Percentiles rank a stretch among this genome's conserved stretches.
Evolutionary conservation across 2,797 vertebrate genomes (phyloP).

Genomic region (Distichodus sexfasciatus): DNA sequence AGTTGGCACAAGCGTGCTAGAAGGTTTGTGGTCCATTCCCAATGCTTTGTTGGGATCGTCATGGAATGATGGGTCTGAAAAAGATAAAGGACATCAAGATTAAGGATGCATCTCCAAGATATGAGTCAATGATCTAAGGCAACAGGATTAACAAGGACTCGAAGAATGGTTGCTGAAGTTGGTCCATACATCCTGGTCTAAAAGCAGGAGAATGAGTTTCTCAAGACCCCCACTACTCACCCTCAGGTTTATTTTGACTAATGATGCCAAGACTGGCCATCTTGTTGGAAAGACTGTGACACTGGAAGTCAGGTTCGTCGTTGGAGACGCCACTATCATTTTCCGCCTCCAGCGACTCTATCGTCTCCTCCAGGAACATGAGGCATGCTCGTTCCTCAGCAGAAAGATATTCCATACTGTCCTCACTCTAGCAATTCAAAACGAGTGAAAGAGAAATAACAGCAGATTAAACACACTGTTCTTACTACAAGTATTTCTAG

Average conservation of each 20-base stretch:
- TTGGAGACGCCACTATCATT: conserved; percentile 84
- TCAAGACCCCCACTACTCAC: conserved; percentile 21
- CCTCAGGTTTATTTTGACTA: conserved; percentile 6
- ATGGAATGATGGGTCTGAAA: conserved; percentile 53
- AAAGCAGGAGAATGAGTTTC: no score
- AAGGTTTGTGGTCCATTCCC: conserved; percentile 31
- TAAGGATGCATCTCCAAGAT: neutral
- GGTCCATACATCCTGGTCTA: no score
- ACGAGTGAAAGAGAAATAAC: neutral
- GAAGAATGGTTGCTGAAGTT: no score
- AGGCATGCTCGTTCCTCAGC: conserved; percentile 89
- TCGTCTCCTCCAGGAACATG: conserved; percentile 90
- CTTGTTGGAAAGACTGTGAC: conserved; percentile 20
- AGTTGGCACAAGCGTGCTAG: conserved; percentile 42
- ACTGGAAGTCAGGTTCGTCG: conserved; percentile 65
- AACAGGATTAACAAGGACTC: neutral
- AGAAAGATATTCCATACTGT: conserved; percentile 86
- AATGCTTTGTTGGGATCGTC: conserved; percentile 32
- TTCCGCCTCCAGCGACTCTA: conserved; percentile 86
- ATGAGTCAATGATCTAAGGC: neutral
- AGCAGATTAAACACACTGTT: no score
- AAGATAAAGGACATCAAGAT: conserved; percentile 20
- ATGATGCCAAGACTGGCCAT: conserved; percentile 43
- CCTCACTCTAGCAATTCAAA: conserved; percentile 73
- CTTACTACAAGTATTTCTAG: no score